A percentile compares a stretch with the other conserved stretches of the same genome.
Evolutionary conservation across 1,140 invertebrate genomes (phyloP).

Genomic region (Sycobia sp.): DNA sequence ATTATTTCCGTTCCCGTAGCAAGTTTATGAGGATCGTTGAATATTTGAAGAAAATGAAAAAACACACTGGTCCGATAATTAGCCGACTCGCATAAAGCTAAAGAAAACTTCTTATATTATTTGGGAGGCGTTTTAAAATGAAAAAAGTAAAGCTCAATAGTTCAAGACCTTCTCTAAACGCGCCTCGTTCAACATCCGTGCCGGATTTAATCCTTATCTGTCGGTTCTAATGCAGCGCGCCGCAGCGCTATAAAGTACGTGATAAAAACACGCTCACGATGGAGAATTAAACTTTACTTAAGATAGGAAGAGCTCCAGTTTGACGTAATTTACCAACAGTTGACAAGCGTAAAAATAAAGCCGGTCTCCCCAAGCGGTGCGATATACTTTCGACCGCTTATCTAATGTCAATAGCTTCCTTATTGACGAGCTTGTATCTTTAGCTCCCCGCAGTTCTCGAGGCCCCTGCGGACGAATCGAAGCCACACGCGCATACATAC

Average conservation of each 20-base stretch:
- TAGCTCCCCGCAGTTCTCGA: neutral
- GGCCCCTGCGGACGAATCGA: neutral
- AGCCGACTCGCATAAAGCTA: no score
- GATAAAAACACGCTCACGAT: neutral
- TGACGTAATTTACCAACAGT: slow-evolving; percentile 20
- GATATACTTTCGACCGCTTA: slow-evolving; percentile 33
- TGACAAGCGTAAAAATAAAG: slow-evolving; percentile 11
- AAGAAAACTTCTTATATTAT: no score
- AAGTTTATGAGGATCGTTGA: no score
- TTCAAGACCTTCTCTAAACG: no score
- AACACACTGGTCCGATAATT: no score
- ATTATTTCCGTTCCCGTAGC: no score
- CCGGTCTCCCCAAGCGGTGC: neutral
- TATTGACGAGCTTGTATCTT: slow-evolving; percentile 36
- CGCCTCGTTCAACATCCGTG: slow-evolving; percentile 1
- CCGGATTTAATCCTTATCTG: slow-evolving; percentile 11
- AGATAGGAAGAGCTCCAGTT: slow-evolving; percentile 6
- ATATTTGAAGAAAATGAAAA: no score
- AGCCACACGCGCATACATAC: slow-evolving; percentile 37
- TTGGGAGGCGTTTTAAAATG: no score
- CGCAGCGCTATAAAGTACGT: neutral
- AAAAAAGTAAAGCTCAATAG: no score
- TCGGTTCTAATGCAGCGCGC: neutral
- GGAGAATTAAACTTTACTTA: slow-evolving; percentile 19
- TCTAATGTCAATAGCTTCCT: slow-evolving; percentile 45